Conservation (phyloP, 2,797 vertebrate genomes). For the Pangasius macronema region DNA sequence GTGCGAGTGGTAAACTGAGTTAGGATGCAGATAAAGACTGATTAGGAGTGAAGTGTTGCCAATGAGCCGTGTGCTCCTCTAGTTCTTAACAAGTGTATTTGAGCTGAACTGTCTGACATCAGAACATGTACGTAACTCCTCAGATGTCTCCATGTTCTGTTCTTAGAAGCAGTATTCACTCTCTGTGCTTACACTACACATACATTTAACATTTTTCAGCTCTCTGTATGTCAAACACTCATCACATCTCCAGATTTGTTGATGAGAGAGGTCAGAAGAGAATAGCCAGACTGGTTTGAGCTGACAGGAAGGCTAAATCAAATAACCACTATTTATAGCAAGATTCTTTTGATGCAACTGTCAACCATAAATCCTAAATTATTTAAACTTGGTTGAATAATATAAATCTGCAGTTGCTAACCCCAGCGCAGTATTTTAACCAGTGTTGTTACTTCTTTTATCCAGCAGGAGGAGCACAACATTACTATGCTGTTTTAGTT, state of each 20-base stretch:
- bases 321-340: background rate
- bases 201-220: background rate
- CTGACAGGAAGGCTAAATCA: background rate
- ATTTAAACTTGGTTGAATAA: background rate
- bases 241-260: background rate
- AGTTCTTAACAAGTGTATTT: background rate
- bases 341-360: background rate
- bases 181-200: background rate
- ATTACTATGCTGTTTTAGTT: background rate
- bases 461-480: background rate
- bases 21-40: background rate
- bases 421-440: background rate
- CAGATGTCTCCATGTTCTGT: background rate
- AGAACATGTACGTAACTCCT: background rate
- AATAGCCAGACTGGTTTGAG: background rate
- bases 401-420: background rate
- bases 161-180: background rate
- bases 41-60: background rate
- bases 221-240: background rate
- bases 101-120: background rate
- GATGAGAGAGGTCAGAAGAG: background rate
- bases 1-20: constrained; percentile 83
- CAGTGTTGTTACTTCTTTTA: background rate
- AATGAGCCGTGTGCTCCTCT: background rate
- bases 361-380: background rate